Conservation (phyloP, 2,888 invertebrate genomes). For the Zonitis immaculata region DNA sequence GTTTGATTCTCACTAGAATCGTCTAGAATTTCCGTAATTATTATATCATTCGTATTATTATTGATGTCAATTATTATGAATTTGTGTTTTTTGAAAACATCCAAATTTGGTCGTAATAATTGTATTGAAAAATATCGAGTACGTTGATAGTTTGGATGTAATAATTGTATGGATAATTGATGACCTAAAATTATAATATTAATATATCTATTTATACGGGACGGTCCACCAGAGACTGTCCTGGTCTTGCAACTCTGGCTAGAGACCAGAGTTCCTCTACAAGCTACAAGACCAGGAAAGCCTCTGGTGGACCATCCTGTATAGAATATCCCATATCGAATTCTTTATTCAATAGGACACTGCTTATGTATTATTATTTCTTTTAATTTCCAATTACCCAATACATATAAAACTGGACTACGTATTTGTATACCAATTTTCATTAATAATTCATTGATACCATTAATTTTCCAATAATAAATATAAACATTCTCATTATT, state of each 20-base stretch:
- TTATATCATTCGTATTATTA: constrained; percentile 26
- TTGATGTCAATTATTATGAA: constrained; percentile 35
- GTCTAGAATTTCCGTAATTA: constrained; percentile 35
- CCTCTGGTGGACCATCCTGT: not conserved
- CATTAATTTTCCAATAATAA: constrained; percentile 41
- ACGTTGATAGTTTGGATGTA: constrained; percentile 34
- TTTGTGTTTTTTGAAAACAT: constrained; percentile 41
- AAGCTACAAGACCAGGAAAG: not conserved
- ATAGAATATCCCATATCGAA: no score
- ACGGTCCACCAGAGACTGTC: no score
- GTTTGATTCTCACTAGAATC: constrained; percentile 26
- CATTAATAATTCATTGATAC: constrained; percentile 29
- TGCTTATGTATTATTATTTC: no score
- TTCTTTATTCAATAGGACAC: no score
- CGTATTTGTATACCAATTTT: constrained; percentile 31
- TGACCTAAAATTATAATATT: constrained; percentile 43
- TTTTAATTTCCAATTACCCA: no score
- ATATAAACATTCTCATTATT: constrained; percentile 33
- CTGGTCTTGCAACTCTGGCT: no score
- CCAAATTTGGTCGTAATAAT: constrained; percentile 29
- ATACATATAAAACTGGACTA: constrained; percentile 30
- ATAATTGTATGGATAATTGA: constrained; percentile 34
- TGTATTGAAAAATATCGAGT: constrained; percentile 32
- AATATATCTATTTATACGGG: no score
- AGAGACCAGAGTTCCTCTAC: no score